Conservation (phyloP, 2,797 vertebrate genomes). For the Gadopsis marmoratus region DNA sequence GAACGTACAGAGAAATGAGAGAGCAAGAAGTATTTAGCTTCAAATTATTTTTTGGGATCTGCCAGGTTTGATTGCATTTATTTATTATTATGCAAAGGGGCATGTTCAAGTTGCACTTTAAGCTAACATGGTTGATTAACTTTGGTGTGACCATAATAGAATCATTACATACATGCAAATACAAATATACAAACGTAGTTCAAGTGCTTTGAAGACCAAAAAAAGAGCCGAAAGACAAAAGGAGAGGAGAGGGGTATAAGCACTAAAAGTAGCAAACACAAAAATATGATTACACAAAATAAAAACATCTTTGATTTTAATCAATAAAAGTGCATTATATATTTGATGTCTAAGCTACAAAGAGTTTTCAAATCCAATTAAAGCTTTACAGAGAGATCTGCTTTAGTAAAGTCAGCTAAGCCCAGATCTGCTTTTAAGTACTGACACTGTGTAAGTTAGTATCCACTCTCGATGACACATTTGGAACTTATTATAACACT, state of each 20-base stretch:
- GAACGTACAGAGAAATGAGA: too few relatives aligned
- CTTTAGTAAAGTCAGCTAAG: neutral
- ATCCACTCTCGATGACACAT: conserved; percentile 11
- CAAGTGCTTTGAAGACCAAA: neutral
- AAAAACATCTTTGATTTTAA: neutral
- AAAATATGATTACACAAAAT: neutral
- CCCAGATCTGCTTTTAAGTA: neutral
- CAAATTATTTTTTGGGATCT: neutral
- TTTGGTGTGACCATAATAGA: too few relatives aligned
- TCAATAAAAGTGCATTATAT: neutral
- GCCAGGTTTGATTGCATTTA: too few relatives aligned
- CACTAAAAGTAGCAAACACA: neutral
- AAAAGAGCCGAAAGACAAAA: neutral
- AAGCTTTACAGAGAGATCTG: neutral
- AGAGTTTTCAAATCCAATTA: conserved; percentile 12
- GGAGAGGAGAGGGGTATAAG: neutral
- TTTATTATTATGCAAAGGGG: too few relatives aligned
- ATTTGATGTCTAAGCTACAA: neutral
- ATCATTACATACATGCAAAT: neutral
- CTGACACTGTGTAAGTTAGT: conserved; percentile 4
- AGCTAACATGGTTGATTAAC: neutral
- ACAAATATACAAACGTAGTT: neutral
- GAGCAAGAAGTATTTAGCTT: neutral
- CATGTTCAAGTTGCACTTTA: too few relatives aligned
- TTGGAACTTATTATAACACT: conserved; percentile 31